Evolutionary conservation across 30 jellyfish, hydroid and myxozoan genomes (phyloP).

Genomic region (Hydra vulgaris): DNA sequence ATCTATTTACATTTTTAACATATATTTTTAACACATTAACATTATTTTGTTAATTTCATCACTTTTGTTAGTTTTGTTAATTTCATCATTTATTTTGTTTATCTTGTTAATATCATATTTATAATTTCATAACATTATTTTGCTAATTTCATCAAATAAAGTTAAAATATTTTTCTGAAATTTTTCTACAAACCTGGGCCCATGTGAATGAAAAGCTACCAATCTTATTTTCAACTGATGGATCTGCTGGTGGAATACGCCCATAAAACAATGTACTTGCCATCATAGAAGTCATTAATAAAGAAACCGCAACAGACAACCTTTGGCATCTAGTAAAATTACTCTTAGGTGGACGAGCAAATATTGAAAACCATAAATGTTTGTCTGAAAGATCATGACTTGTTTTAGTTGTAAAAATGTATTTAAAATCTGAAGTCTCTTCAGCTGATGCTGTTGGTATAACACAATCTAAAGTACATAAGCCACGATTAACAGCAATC

Average conservation of each 20-base stretch:
- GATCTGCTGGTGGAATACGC: constrained; percentile 51
- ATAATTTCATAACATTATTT: no score
- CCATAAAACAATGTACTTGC: constrained; percentile 84
- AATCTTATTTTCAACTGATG: constrained; percentile 65
- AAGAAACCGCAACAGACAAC: constrained; percentile 66
- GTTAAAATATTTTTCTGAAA: no score
- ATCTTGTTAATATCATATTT: no score
- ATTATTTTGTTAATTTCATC: no score
- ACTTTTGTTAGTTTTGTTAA: no score
- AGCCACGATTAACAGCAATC: constrained; percentile 87
- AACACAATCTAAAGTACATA: constrained; percentile 69
- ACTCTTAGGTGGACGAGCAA: no score
- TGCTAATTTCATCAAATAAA: no score
- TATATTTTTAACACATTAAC: no score
- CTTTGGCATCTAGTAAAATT: no score
- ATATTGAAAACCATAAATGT: constrained; percentile 90
- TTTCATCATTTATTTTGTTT: no score
- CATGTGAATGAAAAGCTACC: constrained; percentile 70
- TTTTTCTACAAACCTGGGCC: no score
- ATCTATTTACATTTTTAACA: no score
- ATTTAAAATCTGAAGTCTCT: constrained; percentile 80
- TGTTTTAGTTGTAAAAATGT: constrained; percentile 68
- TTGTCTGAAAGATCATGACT: constrained; percentile 72
- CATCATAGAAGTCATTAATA: constrained; percentile 81
- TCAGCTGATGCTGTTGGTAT: constrained; percentile 72